Conservation (phyloP, 2,797 vertebrate genomes). For the Hozukius guyotensis region DNA sequence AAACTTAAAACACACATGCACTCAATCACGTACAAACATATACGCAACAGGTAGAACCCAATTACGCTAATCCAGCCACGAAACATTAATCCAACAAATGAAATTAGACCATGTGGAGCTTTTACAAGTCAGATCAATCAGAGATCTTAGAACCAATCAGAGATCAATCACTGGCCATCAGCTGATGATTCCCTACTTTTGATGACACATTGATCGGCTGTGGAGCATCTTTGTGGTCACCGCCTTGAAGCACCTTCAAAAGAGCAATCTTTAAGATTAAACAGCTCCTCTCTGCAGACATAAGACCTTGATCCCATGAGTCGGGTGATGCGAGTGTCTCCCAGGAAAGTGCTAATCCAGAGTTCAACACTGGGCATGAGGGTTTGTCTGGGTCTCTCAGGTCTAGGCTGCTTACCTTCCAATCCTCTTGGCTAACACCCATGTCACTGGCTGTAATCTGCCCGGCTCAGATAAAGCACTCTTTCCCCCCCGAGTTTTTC, state of each 20-base stretch:
- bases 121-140: constrained; percentile 10
- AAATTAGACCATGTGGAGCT: not conserved
- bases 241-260: constrained; percentile 48
- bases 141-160: not conserved
- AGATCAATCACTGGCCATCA: constrained; percentile 10
- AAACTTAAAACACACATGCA: not conserved
- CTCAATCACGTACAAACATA: not conserved
- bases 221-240: not conserved
- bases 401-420: constrained; percentile 80
- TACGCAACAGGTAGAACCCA: not conserved
- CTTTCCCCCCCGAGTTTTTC: constrained; percentile 21
- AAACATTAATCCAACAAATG: constrained; percentile 5
- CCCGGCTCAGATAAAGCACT: constrained; percentile 64
- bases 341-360: constrained; percentile 73
- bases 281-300: constrained; percentile 59
- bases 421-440: constrained; percentile 81
- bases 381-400: constrained; percentile 80
- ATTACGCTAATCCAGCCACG: not conserved
- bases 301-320: constrained; percentile 70
- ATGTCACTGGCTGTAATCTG: constrained; percentile 77
- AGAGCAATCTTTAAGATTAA: constrained; percentile 70
- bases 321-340: constrained; percentile 69
- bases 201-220: not conserved
- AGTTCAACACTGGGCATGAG: constrained; percentile 66
- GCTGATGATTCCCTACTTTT: constrained; percentile 8